Evolutionary conservation across 2,797 vertebrate genomes (phyloP), one percentile per base, ranked within the genome.

Genomic region (Gymnoscopelus braueri): DNA sequence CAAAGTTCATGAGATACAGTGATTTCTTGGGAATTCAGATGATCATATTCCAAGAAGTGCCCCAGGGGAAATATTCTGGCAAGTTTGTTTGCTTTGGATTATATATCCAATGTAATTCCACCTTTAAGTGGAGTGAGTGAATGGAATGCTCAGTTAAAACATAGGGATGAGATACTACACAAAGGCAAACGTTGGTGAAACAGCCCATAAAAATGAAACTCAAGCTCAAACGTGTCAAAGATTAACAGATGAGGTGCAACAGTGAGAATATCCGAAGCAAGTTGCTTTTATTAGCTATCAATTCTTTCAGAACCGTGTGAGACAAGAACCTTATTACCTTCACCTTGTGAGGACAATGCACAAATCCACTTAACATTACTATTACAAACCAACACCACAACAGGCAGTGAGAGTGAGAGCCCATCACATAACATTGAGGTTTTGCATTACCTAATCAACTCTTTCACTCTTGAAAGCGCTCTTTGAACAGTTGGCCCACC

Each of bases 401-500:
- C 69, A 80, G 65, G 78, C 60, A 14, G 81, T 79, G 76, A 83
- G 71, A 83, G 71, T 12, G 69, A 56, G 56, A 51, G 52, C 77
- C 83, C 84, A 26, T 67, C 79, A 82, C 63, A 67, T 8, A 3
- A 74, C 71, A 81, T 55, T 15, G 54, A 72, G 58, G 32, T 35
- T 29, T 67, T 77, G 77, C 78, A 67, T 94, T 94, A 94, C 93
- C 93, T 94, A 91, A 93, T 91, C 71, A 92, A 71, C 60, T 89
- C 84, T 91, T 71, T 93, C 78, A 94, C 73, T 77, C 84, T 91
- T 1, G 91, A 92, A 6, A 95, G 88, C 57, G 66, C 89, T 73
- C 85, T 91, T 72, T 88, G 89, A 88, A 94, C 83, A 72, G 85
- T 82, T 0, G 75, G 87, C 94, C 91, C 92, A 94, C 94, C 94